Evolutionary conservation across 1,140 invertebrate genomes (phyloP).

Genomic region (Limonius californicus): DNA sequence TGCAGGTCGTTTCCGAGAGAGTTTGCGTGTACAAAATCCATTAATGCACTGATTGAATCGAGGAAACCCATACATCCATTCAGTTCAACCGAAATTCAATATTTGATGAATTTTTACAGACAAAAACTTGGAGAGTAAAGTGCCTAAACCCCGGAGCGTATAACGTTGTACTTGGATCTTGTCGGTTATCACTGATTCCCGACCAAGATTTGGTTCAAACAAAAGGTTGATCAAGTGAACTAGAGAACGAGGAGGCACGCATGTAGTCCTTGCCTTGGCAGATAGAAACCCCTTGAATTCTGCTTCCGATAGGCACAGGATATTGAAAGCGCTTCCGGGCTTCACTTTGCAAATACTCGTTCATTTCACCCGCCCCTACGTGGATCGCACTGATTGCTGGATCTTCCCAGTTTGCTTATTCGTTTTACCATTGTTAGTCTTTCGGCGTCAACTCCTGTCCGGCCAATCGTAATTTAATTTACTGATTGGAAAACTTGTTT

Average conservation of each 20-base stretch:
- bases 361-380: neutral
- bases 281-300: slow-evolving; percentile 1
- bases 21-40: neutral
- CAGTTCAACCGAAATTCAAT: neutral
- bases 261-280: neutral
- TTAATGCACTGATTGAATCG: neutral
- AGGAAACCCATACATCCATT: neutral
- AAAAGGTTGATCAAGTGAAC: neutral
- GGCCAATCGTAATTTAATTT: slow-evolving; percentile 11
- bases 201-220: neutral
- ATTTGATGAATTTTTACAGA: neutral
- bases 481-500: slow-evolving; percentile 6
- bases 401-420: slow-evolving; percentile 7
- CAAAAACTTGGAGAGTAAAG: neutral
- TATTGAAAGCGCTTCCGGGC: slow-evolving; percentile 12
- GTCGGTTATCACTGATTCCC: neutral
- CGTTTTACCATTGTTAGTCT: slow-evolving; percentile 9
- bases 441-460: neutral
- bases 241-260: neutral
- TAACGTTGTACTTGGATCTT: neutral
- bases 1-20: too few relatives aligned
- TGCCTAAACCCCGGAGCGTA: neutral
- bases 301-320: slow-evolving; percentile 7
- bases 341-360: slow-evolving; percentile 4
- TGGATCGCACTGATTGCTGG: neutral